Evolutionary conservation across 1,140 invertebrate species (phyloP), one percentile per base, ranked within the genome.

Genomic region (Euwallacea fornicatus): DNA sequence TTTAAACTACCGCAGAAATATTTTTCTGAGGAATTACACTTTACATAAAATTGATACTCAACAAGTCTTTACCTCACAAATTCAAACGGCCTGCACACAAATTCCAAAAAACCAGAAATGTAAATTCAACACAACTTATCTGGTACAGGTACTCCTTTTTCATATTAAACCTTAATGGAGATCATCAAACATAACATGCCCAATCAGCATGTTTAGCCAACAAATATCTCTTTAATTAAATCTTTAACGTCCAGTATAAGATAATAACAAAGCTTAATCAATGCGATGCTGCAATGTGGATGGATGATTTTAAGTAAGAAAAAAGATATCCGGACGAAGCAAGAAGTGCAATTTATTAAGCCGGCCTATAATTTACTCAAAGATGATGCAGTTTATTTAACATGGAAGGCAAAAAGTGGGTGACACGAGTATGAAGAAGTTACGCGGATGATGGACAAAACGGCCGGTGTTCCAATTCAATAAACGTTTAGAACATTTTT

Each of bases 121-220:
- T 33, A 33, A 33, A 33, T 33, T 33, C 21, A 4, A 33, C 21
- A 33, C 21, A 33, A 33, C 21, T 33, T 33, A 33, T 33, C 21
- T 33, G 21, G 21, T 33, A 33, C 21, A 33, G 21, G 21, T 33
- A 33, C 21, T 33, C 21, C 21, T 50, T 50, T 50, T 13, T 50
- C 13, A 50, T 13, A 10, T 50, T 50, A 50, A 50, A 10, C 7
- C 13, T 50, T 50, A 50, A 50, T 50, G 3, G 13, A 13, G 2
- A 50, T 50, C 46, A 50, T 50, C 13, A 33, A 33, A 33, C 21
- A 33, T 50, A 11, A 50, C 46, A 50, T 50, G 46, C 9, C 6
- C 46, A 13, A 50, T 50, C 46, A 50, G 46, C 46, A 50, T 50
- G 46, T 50, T 50, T 50, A 50, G 46, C 13, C 46, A 50, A 50